A percentile compares a stretch with the other conserved stretches of the same genome.
These are phyloP conservation scores for Noctua janthina DNA, from an alignment of 2,888 invertebrate species.

Conservation along the genomic window DNA sequence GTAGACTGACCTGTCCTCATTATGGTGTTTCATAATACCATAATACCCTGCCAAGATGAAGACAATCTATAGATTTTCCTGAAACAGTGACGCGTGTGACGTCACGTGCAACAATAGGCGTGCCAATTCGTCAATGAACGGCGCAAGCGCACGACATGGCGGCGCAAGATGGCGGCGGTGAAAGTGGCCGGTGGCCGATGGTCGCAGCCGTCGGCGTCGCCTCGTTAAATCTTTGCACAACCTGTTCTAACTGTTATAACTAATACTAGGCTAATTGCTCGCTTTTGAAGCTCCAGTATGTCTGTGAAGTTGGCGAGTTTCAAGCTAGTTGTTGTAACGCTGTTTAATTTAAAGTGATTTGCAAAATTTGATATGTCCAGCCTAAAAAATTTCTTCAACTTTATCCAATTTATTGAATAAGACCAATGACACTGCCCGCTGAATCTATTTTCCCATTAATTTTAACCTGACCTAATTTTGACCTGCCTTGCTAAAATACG, in stretches of 20 bases:
- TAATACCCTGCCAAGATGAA: constrained; percentile 29
- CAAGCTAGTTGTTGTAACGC: constrained; percentile 11
- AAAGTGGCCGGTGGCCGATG: constrained; percentile 84
- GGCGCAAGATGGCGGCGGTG: constrained; percentile 87
- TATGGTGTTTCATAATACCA: constrained; percentile 32
- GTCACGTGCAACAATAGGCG: constrained; percentile 77
- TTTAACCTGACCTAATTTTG: neutral
- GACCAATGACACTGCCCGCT: neutral
- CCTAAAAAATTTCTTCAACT: neutral
- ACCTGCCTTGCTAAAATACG: neutral
- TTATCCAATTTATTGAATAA: neutral
- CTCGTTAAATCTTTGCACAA: constrained; percentile 76
- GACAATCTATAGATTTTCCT: constrained; percentile 48
- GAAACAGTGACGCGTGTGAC: constrained; percentile 73
- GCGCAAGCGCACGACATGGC: constrained; percentile 79
- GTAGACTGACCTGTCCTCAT: neutral
- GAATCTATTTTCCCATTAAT: neutral
- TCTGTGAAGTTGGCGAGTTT: constrained; percentile 26
- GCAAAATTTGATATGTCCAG: neutral
- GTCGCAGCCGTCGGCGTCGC: constrained; percentile 66
- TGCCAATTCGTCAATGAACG: constrained; percentile 82
- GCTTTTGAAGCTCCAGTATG: constrained; percentile 60
- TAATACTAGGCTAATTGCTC: constrained; percentile 68
- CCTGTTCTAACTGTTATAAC: constrained; percentile 72
- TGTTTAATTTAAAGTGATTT: constrained; percentile 13